Evolutionary conservation across 2,888 invertebrate genomes (phyloP).

Genomic region (Prosopocoilus inquinatus): DNA sequence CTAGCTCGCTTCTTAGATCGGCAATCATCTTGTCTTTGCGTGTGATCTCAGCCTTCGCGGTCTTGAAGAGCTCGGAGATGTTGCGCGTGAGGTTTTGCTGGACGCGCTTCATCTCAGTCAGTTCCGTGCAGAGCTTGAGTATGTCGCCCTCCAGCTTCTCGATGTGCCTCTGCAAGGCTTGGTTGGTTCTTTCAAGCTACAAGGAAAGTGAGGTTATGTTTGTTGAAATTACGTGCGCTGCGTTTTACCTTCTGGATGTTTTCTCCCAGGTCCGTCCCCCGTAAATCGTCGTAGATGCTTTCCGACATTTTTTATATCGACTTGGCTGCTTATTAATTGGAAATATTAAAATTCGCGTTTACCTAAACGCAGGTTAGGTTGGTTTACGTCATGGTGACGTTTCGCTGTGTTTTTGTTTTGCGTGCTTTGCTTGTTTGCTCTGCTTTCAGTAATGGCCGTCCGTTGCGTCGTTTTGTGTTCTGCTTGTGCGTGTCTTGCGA

Average conservation of each 20-base stretch:
- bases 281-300: constrained; percentile 50
- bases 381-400: not conserved
- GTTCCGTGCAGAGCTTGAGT: constrained; percentile 33
- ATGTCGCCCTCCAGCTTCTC: constrained; percentile 38
- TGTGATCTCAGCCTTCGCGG: constrained; percentile 52
- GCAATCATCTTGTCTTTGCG: constrained; percentile 52
- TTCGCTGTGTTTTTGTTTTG: constrained; percentile 5
- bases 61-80: constrained; percentile 51
- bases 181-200: constrained; percentile 40
- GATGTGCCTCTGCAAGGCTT: constrained; percentile 29
- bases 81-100: constrained; percentile 48
- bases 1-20: constrained; percentile 47
- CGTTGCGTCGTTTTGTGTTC: no score
- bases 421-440: not conserved
- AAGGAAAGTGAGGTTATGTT: constrained; percentile 24
- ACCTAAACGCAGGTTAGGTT: not conserved
- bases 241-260: constrained; percentile 34
- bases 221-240: constrained; percentile 5
- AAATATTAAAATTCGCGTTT: no score
- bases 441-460: no score
- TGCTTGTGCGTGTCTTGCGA: no score
- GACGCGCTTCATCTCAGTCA: constrained; percentile 35
- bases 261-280: constrained; percentile 36
- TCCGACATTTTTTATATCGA: constrained; percentile 8
- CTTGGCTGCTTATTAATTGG: no score